Percentiles rank a stretch among this genome's conserved stretches.
phyloP scores from a whole-genome alignment of 92 coral and sea anemone species.

The Zoanthus solanderi region DNA sequence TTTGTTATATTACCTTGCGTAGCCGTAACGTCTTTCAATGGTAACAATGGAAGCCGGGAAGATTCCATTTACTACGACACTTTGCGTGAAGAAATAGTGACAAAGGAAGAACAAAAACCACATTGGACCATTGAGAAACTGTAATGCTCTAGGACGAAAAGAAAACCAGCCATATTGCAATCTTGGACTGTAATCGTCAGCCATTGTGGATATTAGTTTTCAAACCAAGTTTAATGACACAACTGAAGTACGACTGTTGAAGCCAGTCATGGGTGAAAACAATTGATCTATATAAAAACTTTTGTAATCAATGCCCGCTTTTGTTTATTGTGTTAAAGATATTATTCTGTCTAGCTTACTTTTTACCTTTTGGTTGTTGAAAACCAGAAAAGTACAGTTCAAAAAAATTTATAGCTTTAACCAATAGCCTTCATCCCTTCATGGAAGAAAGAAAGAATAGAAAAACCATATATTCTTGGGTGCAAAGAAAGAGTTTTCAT shows the following conservation, averaged over 20 bases:
- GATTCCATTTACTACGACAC: conserved; percentile 84
- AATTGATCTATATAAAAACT: background rate
- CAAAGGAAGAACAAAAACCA: conserved; percentile 86
- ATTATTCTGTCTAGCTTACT: background rate
- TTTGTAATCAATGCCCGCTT: background rate
- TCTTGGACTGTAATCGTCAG: background rate
- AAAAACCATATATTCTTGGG: no score
- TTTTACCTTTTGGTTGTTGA: no score
- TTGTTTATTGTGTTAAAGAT: conserved; percentile 6
- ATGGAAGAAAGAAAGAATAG: no score
- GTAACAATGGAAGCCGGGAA: conserved; percentile 89
- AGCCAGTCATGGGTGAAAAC: conserved; percentile 12
- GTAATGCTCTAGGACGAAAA: conserved; percentile 84
- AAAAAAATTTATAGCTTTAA: no score
- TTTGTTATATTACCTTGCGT: conserved; percentile 69
- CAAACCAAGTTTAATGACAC: background rate
- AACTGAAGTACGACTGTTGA: background rate
- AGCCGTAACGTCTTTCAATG: conserved; percentile 86
- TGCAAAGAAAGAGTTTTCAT: no score
- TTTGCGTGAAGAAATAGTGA: conserved; percentile 76
- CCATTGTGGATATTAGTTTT: background rate
- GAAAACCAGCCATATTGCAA: conserved; percentile 77
- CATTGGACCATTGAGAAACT: conserved; percentile 81
- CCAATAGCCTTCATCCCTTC: no score
- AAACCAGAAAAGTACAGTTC: no score